Evolutionary conservation across 2,113 vertebrate species (phyloP), one percentile per base, ranked within the genome.

Genomic region (Scophthalmus maximus): DNA sequence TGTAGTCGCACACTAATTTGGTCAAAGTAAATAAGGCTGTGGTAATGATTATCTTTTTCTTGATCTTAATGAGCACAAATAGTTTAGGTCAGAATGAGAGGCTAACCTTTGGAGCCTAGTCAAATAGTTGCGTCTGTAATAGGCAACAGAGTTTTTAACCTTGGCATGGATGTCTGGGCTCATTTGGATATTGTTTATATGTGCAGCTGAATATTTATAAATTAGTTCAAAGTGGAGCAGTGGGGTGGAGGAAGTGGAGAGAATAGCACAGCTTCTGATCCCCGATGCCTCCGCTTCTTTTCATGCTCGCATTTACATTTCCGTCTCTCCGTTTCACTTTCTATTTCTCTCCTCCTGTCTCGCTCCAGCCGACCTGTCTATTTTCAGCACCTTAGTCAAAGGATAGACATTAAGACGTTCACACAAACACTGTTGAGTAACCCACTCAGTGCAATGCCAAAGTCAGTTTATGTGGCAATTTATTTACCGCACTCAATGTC

Each of bases 211-310:
- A 91, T 92, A 92, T 90, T 89, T 89, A 90, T 90, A 91, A 87
- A 86, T 82, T 68, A 91, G 91, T 92, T 93, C 91, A 92, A 92
- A 93, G 88, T 87, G 85, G 86, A 90, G 75, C 85, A 78, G 84
- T 84, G 67, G 85, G 84, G 83, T 87, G 90, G 85, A 89, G 88
- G 87, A 91, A 88, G 73, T 75, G 77, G 76, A 82, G 74, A 85
- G 86, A 91, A 88, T 89, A 89, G 79, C 82, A 82, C 84, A 84
- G 84, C 87, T 75, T 82, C 82, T 82, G 80, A 88, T 92, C 89
- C 90, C 88, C 61, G 76, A 89, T 87, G 89, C 72, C 74, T 92
- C 78, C 34, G 75, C 68, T 88, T 76, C 84, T 89, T 84, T 92
- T 90, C 81, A 87, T 85, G 87, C 87, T 60, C 63, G 17, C 81